Base-by-base conservation (phyloP, 2,888 invertebrate species). In the Abrostola triplasia region DNA sequence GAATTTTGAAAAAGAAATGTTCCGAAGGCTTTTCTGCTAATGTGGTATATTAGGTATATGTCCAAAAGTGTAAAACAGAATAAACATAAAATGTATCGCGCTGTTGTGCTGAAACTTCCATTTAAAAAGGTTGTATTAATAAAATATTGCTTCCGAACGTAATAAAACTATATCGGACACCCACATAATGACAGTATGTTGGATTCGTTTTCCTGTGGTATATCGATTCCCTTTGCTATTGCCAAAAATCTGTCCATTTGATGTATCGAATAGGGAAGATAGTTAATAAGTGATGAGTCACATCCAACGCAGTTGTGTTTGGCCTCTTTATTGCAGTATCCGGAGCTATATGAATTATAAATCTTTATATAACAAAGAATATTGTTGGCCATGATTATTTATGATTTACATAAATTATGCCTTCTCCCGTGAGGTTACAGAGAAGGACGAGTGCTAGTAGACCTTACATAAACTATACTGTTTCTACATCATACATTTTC, bases 191-290 rank as follows among this genome's bases (percentile, higher is more conserved):
- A 36, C 57, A 61, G 58, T 51, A 57, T 8, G 44, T 12, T 5
- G 8, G 36, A 49, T 59, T 47, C 54, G 11, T 35, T 56, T 60
- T 42, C 48, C 59, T 49, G 72, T 66, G 58, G 47, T 62, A 50
- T 73, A 73, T 62, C 51, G 67, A 72, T 63, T 63, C 35, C 52
- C 57, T 52, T 59, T 47, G 56, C 42, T 61, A 48, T 58, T 76
- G 73, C 73, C 73, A 73, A 76, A 53, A 53, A 37, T 37, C 40
- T 60, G 77, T 76, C 55, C 41, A 11, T 73, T 52, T 53, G 62
- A 72, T 49, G 24, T 58, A 76, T 76, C 59, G 62, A 67, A 76
- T 55, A n/a, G 36, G 52, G 13, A 36, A 38, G 38, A 41, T 70
- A 24, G 50, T 36, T 64, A 58, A 52, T 70, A 48, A 51, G 47